Base-by-base conservation (phyloP, 2,888 invertebrate genomes). In the Mayetiola destructor region DNA sequence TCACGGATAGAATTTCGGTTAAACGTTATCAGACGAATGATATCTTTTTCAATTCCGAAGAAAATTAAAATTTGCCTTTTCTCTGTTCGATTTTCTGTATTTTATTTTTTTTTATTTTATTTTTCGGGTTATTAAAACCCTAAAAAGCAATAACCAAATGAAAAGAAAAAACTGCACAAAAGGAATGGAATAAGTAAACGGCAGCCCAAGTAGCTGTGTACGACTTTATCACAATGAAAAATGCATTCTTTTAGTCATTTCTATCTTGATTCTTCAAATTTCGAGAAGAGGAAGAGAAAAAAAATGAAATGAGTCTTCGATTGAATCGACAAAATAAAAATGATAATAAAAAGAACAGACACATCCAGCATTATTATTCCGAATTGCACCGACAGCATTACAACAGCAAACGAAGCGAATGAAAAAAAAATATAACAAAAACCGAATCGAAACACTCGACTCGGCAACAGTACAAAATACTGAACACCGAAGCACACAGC, bases 201-300 rank as follows among this genome's bases (percentile, higher is more conserved):
- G 48, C 48, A 48, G 48, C 48, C 27, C 12, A 23, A 23, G 14
- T 14, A 21, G 14, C 23, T 23, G 27, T 27, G 48, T n/a, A 48
- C 48, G 48, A 48, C 48, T 48, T 27, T 48, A 48, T 48, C 48
- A 48, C 27, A 48, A 27, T n/a, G 9, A 23, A 48, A 27, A 27
- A 27, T 27, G 16, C 14, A 48, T 27, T 27, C 12, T n/a, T 23
- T 20, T 23, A 12, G 21, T 40, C 40, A 40, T 21, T 40, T 40
- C 23, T 20, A 20, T 12, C 39, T 39, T 18, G 18, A 39, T 39
- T 18, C 37, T 37, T 37, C 37, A n/a, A 23, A 21, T 3, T 23
- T 27, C n/a, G 48, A 39, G 18, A 39, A 39, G 20, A 8, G 10
- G 20, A 18, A 39, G 10, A 16, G 9, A 39, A 18, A 39, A 39